Evolutionary conservation across 2,888 invertebrate species (phyloP).

Genomic region (Meteorus cinctellus): DNA sequence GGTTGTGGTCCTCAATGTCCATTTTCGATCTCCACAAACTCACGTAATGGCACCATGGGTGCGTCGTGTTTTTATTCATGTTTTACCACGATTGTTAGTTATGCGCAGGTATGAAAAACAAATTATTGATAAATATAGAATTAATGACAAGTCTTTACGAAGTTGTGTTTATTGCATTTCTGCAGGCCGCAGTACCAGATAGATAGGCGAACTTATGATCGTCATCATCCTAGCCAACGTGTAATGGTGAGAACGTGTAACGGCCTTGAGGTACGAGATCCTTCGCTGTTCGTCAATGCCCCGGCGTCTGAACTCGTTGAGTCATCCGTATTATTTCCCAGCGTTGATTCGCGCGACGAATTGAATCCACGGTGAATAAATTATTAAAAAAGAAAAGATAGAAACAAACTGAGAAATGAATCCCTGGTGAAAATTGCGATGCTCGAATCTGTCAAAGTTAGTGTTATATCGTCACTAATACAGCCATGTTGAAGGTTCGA

Average conservation of each 20-base stretch:
- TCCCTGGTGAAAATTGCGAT: too few relatives aligned
- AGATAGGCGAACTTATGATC: constrained; percentile 69
- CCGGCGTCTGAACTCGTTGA: constrained; percentile 71
- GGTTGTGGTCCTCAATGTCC: constrained; percentile 96
- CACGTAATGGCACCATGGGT: constrained; percentile 99
- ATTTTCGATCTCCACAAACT: constrained; percentile 98
- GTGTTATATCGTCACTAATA: too few relatives aligned
- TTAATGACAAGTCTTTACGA: not conserved
- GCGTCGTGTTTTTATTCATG: constrained; percentile 95
- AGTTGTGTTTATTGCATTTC: not conserved
- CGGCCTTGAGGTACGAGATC: constrained; percentile 83
- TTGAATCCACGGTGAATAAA: constrained; percentile 75
- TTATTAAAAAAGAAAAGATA: not conserved
- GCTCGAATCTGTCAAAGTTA: too few relatives aligned
- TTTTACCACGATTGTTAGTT: constrained; percentile 92
- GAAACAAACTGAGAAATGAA: too few relatives aligned
- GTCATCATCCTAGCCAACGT: constrained; percentile 72
- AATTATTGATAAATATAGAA: too few relatives aligned
- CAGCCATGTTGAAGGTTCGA: too few relatives aligned
- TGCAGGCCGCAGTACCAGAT: constrained; percentile 76
- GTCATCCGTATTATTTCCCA: constrained; percentile 75
- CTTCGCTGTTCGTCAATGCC: constrained; percentile 71
- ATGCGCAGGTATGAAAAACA: constrained; percentile 82
- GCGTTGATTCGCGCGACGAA: constrained; percentile 76
- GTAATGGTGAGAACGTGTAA: constrained; percentile 87